phyloP scores from a whole-genome alignment of 1,140 invertebrate genomes.

The Drosophila nigrodunni region DNA sequence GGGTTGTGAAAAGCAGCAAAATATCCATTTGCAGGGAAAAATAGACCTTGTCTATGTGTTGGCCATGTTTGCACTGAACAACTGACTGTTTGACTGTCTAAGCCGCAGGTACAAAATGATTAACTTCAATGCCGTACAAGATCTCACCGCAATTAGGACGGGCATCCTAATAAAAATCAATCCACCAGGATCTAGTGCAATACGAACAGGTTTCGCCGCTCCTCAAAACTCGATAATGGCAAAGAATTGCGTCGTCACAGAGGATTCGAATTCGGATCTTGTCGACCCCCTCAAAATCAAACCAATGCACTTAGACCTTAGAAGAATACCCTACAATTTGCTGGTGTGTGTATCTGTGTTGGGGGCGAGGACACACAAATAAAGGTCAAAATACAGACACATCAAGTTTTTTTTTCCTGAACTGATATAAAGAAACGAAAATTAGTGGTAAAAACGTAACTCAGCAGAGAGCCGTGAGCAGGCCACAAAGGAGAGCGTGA shows the following conservation, averaged over 20 bases:
- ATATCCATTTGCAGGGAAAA: conserved; percentile 63
- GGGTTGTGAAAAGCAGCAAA: conserved; percentile 67
- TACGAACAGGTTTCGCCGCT: conserved; percentile 15
- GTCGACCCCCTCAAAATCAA: conserved; percentile 38
- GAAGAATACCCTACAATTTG: conserved; percentile 4
- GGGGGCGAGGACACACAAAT: conserved; percentile 66
- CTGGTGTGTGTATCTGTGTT: conserved; percentile 1
- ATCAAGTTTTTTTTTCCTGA: conserved; percentile 10
- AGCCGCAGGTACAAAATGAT: conserved; percentile 81
- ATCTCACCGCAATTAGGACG: conserved; percentile 76
- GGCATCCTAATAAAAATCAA: conserved; percentile 76
- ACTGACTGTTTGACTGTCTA: conserved; percentile 75
- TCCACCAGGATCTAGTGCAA: conserved; percentile 70
- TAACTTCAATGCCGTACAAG: conserved; percentile 63
- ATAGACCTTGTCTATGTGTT: conserved; percentile 29
- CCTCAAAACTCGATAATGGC: conserved; percentile 60
- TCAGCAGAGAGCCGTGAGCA: neutral
- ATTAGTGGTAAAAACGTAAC: conserved; percentile 54
- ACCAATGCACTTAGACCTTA: conserved; percentile 55
- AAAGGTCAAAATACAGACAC: conserved; percentile 56
- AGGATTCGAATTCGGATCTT: conserved; percentile 47
- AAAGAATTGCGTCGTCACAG: conserved; percentile 81
- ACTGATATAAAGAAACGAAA: conserved; percentile 1
- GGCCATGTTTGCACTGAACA: conserved; percentile 45
- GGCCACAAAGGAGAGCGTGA: conserved; percentile 66